These are phyloP conservation scores for Syngnathus floridae DNA, from an alignment of 2,113 vertebrate genomes.

Conservation along the genomic window DNA sequence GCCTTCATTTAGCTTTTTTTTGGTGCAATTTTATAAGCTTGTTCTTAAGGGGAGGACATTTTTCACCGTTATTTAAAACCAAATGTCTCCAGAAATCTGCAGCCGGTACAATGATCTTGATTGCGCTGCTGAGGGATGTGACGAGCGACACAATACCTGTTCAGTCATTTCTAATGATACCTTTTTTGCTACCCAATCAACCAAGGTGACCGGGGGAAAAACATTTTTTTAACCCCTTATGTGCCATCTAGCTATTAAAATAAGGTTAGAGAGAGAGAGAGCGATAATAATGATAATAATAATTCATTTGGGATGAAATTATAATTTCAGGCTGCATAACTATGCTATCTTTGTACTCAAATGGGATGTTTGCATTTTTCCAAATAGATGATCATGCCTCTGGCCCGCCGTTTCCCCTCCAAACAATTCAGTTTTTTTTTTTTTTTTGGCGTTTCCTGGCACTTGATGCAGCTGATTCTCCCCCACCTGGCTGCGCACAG, in stretches of 20 bases:
- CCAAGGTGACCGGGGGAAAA: no score
- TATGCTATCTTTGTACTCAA: not conserved
- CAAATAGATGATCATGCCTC: conserved; percentile 26
- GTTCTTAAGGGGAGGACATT: not conserved
- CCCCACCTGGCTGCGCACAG: not conserved
- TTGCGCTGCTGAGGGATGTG: conserved; percentile 32
- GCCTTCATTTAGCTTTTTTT: not conserved
- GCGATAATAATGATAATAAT: not conserved
- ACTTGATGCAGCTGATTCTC: conserved; percentile 3
- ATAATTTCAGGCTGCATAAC: not conserved
- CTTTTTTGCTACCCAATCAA: not conserved
- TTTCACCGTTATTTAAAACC: not conserved
- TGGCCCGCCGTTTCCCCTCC: conserved; percentile 27
- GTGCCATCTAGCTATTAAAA: no score
- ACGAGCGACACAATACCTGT: conserved; percentile 6
- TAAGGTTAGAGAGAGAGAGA: no score
- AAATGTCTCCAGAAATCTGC: not conserved
- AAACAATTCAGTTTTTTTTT: conserved; percentile 24
- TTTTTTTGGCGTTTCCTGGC: no score
- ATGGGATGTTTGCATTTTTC: conserved; percentile 1
- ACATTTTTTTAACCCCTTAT: no score
- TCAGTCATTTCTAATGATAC: conserved; percentile 22
- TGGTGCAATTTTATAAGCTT: not conserved
- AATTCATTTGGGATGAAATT: not conserved
- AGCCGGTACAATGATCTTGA: conserved; percentile 34